Percentiles rank a stretch among this genome's conserved stretches.
phyloP scores from a whole-genome alignment of 2,113 vertebrate genomes.

The Oryzias celebensis region DNA sequence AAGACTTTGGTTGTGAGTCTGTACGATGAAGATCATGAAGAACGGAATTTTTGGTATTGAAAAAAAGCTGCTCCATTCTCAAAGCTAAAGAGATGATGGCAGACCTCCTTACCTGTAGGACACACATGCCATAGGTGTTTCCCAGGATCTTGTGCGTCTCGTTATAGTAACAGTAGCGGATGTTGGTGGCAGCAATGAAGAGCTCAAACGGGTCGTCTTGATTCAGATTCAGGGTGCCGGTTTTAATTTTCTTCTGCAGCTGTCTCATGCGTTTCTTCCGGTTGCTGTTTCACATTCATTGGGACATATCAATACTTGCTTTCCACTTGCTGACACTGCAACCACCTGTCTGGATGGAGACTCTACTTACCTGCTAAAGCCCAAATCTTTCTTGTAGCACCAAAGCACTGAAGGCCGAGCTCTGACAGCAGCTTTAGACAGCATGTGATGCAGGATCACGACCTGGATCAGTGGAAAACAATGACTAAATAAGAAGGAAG shows the following conservation, averaged over 20 bases:
- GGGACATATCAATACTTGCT: neutral
- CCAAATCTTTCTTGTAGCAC: slow-evolving; percentile 98
- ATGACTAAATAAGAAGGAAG: neutral
- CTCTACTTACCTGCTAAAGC: slow-evolving; percentile 89
- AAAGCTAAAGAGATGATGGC: neutral
- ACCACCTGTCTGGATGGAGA: neutral
- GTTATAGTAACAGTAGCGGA: slow-evolving; percentile 98
- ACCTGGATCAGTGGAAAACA: slow-evolving; percentile 76
- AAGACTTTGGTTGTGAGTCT: neutral
- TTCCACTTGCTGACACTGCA: neutral
- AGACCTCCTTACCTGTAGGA: slow-evolving; percentile 84
- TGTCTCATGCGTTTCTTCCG: slow-evolving; percentile 97
- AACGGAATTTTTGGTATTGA: neutral
- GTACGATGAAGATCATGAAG: neutral
- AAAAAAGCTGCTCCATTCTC: neutral
- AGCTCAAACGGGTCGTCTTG: slow-evolving; percentile 97
- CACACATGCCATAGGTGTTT: slow-evolving; percentile 96
- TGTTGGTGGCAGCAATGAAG: slow-evolving; percentile 94
- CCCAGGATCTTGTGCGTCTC: slow-evolving; percentile 98
- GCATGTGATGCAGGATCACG: slow-evolving; percentile 97
- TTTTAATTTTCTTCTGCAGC: slow-evolving; percentile 96
- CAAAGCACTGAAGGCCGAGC: slow-evolving; percentile 93
- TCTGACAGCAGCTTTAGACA: slow-evolving; percentile 92
- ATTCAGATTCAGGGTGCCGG: slow-evolving; percentile 87
- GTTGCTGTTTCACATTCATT: slow-evolving; percentile 80